A percentile compares a stretch with the other conserved stretches of the same genome.
phyloP scores from a whole-genome alignment of 2,113 vertebrate genomes.

The Festucalex cinctus region DNA sequence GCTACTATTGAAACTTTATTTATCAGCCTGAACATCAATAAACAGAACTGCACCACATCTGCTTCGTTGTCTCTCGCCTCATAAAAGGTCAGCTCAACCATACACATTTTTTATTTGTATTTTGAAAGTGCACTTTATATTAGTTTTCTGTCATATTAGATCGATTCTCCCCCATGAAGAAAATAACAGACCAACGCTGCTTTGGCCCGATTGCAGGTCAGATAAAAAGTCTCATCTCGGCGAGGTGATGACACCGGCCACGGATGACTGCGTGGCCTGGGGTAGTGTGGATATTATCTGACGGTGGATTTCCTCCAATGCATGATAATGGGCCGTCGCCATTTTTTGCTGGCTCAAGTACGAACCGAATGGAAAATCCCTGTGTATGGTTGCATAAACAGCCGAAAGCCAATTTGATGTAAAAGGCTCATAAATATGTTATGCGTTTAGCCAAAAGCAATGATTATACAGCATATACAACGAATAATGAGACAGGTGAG shows the following conservation, averaged over 20 bases:
- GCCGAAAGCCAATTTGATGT: background rate
- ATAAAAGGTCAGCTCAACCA: background rate
- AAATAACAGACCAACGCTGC: slow-evolving; percentile 9
- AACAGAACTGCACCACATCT: slow-evolving; percentile 79
- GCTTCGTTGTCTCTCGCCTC: slow-evolving; percentile 30
- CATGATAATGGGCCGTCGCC: slow-evolving; percentile 58
- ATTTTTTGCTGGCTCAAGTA: slow-evolving; percentile 26
- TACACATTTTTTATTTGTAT: no score
- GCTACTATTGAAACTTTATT: slow-evolving; percentile 75
- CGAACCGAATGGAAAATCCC: slow-evolving; percentile 22
- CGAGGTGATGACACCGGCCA: slow-evolving; percentile 40
- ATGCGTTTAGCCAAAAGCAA: slow-evolving; percentile 6
- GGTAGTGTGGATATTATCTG: slow-evolving; percentile 56
- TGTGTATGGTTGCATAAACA: slow-evolving; percentile 7
- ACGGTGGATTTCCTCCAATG: slow-evolving; percentile 55
- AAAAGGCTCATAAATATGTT: slow-evolving; percentile 4
- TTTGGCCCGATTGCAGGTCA: slow-evolving; percentile 3
- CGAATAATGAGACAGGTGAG: slow-evolving; percentile 6
- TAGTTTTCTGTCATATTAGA: slow-evolving; percentile 3
- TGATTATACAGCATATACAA: background rate
- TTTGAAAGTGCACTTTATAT: background rate
- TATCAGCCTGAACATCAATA: slow-evolving; percentile 85
- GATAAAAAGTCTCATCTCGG: slow-evolving; percentile 39
- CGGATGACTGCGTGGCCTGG: slow-evolving; percentile 35
- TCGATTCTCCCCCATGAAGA: slow-evolving; percentile 1